phyloP scores from a whole-genome alignment of 2,113 vertebrate species.

The Trichomycterus rosablanca region DNA sequence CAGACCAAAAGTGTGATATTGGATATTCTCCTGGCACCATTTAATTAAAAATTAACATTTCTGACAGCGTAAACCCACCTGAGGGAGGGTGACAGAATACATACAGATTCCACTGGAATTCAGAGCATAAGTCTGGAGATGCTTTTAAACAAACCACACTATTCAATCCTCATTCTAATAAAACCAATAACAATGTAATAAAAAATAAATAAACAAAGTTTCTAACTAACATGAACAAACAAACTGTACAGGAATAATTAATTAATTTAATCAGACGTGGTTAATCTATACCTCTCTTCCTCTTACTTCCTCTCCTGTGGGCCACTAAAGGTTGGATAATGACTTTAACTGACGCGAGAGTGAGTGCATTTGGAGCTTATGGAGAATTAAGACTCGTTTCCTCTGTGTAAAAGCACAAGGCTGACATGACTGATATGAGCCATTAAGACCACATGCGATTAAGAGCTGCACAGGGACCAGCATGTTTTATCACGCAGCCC shows the following conservation, averaged over 20 bases:
- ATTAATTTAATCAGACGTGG: constrained; percentile 61
- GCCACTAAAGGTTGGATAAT: constrained; percentile 54
- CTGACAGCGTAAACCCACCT: constrained; percentile 27
- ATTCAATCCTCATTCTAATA: constrained; percentile 45
- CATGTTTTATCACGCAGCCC: constrained; percentile 40
- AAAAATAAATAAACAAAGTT: constrained; percentile 54
- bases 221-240: constrained; percentile 68
- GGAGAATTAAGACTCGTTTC: constrained; percentile 65
- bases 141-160: constrained; percentile 19
- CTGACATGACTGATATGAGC: constrained; percentile 64
- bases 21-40: constrained; percentile 45
- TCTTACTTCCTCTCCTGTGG: constrained; percentile 44
- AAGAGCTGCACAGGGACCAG: constrained; percentile 25
- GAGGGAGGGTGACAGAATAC: constrained; percentile 24
- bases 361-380: constrained; percentile 50
- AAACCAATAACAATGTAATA: constrained; percentile 48
- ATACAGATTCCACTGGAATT: constrained; percentile 30
- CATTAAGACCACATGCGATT: constrained; percentile 61
- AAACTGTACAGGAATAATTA: constrained; percentile 66
- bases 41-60: constrained; percentile 60
- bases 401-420: constrained; percentile 55
- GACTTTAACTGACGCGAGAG: constrained; percentile 66
- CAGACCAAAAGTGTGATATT: constrained; percentile 45
- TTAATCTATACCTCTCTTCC: constrained; percentile 44
- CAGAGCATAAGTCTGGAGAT: neutral